A percentile compares a stretch with the other conserved stretches of the same genome.
These are phyloP conservation scores for Pseudolaguvia tuberculata DNA, from an alignment of 2,113 vertebrate genomes.

Conservation along the genomic window DNA sequence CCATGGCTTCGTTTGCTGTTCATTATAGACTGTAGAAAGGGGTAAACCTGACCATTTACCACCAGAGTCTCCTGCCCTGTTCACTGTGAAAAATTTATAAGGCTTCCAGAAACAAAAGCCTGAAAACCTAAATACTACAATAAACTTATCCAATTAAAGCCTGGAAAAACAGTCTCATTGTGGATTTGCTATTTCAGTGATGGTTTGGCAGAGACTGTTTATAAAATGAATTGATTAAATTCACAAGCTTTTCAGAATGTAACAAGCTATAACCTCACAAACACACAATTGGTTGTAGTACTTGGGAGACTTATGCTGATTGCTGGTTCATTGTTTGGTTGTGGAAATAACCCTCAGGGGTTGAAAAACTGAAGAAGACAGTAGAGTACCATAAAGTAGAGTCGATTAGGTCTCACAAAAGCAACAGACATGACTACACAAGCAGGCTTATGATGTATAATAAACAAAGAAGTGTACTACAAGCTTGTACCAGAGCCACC, in stretches of 20 bases:
- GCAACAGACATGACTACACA: too few species aligned
- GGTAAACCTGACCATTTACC: background rate
- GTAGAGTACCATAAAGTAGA: background rate
- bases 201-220: too few species aligned
- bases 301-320: background rate
- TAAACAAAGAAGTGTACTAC: constrained; percentile 9
- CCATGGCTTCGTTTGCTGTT: too few species aligned
- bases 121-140: too few species aligned
- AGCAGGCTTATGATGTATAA: too few species aligned
- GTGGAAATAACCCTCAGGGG: background rate
- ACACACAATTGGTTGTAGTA: too few species aligned
- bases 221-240: constrained; percentile 7
- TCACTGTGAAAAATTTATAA: background rate
- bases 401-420: too few species aligned
- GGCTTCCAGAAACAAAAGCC: background rate
- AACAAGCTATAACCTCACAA: background rate
- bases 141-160: background rate
- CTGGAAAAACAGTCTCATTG: background rate
- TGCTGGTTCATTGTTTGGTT: background rate
- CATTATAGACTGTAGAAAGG: background rate
- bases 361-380: background rate
- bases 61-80: background rate
- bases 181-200: too few species aligned
- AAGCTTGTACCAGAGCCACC: background rate
- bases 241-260: constrained; percentile 1